Base-by-base conservation (phyloP, 2,797 vertebrate species). In the Danio aesculapii region DNA sequence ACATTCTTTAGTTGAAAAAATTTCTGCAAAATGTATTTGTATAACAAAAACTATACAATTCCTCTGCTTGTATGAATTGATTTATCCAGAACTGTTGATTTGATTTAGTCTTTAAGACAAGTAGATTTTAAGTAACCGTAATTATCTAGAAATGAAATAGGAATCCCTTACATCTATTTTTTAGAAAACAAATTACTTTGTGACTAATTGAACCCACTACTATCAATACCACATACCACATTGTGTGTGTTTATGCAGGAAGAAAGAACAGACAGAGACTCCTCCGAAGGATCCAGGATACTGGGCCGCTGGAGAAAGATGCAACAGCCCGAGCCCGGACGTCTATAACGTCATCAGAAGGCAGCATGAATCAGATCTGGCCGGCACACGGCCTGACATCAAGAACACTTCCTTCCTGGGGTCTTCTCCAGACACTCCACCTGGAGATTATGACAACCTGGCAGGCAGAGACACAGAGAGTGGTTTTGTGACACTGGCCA, bases 391-490 rank as follows among this genome's bases (percentile, higher is more conserved):
- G 9, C 96, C 97, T 0, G 88, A 94, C 72, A 95, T 94, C 16
- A 95, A 95, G 77, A 98, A 98, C 85, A 96, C 95, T 30, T 99
- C 98, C 5, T 99, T 99, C 87, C 86, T 95, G 10, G 92, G 90
- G 52, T 87, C 86, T n/a, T 87, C 86, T 53, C 91, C 89, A 9
- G 87, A 89, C 88, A 93, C 89, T 0, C 94, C 90, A 17, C 95
- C 85, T 0, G 95, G 93, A 41, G 96, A 96, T 81, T 95, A 95
- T 0, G 93, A 94, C 84, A 95, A 95, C 74, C 85, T 94, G 8
- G 94, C 90, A 0, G 92, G 90, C 64, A 91, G 93, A 3, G 88
- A 94, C 86, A 95, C 96, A 0, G 95, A 96, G 21, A 95, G 94
- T 1, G 94, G 94, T 80, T 95, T 95, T 7, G 94, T 94, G 76